Evolutionary conservation across 1,140 invertebrate species (phyloP).

Genomic region (Samia ricini): DNA sequence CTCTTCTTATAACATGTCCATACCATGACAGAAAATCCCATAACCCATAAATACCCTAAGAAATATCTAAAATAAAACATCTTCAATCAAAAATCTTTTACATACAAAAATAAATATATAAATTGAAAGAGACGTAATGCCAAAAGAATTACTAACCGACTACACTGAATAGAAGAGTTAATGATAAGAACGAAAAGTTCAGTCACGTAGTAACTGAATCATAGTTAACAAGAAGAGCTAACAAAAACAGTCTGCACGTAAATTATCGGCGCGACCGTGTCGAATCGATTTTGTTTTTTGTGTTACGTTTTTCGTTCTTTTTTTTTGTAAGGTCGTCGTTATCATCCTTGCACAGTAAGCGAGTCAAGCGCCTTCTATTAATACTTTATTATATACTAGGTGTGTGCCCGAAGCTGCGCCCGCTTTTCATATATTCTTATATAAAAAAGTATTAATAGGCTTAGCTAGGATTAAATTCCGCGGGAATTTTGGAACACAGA

Average conservation of each 20-base stretch:
- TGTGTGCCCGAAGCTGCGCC: too few relatives aligned
- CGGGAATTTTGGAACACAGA: too few relatives aligned
- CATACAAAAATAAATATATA: background rate
- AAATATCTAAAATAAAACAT: too few relatives aligned
- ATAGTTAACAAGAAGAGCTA: background rate
- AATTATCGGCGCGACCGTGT: background rate
- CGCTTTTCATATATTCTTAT: too few relatives aligned
- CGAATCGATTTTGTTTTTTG: background rate
- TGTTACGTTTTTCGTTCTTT: background rate
- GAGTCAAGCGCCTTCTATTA: background rate
- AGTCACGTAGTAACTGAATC: constrained; percentile 1
- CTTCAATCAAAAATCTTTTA: too few relatives aligned
- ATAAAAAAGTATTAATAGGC: too few relatives aligned
- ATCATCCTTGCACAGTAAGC: background rate
- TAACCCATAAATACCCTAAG: too few relatives aligned
- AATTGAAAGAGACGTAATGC: background rate
- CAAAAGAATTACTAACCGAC: background rate
- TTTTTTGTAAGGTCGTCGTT: background rate
- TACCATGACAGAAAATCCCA: too few relatives aligned
- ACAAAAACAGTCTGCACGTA: background rate
- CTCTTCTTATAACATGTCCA: too few relatives aligned
- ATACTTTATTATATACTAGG: background rate
- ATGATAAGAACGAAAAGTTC: background rate
- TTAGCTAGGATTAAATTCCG: too few relatives aligned
- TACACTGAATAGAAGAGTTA: background rate